Base-by-base conservation (phyloP, 2,888 invertebrate genomes). In the Taenaris catops region DNA sequence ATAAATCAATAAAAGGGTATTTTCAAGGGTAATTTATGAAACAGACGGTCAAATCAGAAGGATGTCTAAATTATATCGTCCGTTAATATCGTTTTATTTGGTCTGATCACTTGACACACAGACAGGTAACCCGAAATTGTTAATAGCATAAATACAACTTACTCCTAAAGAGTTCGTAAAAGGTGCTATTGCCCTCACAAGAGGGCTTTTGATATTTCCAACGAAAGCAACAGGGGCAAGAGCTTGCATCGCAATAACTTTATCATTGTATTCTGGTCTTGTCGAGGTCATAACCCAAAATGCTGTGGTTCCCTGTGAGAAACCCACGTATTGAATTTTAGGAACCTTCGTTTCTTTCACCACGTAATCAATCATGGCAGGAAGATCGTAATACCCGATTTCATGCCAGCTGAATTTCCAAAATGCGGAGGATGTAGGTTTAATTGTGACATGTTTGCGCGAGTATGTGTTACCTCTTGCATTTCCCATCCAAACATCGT, bases 401-500 rank as follows among this genome's bases (percentile, higher is more conserved):
- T 95, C 92, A 60, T 94, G 91, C 90, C 91, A 95, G 51, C 93
- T 93, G 63, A 75, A 89, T 39, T 74, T 68, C 87, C 87, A 87
- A 49, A 76, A 87, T 1, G 65, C 50, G 2, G 74, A 63, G 0
- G 61, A 80, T 18, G 64, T 46, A 0, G 83, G 71, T 24, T 66
- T 71, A 1, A 75, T 25, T 2, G 60, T 53, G 1, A 87, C 65
- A 57, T 95, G 94, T 1, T 76, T 87, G 29, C 87, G 86, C 3
- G 92, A 92, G 65, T 94, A 95, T 0, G 89, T 90, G 68, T 96
- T 96, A 1, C 96, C 96, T 36, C 96, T 80, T 4, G 91, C 91
- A 67, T 96, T 96, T 3, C 94, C 95, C 69, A 97, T 70, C 96
- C 96, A 96, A 0, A 93, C 92, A 52, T 94, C 93, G 55, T 92